Evolutionary conservation across 2,888 invertebrate species (phyloP), one percentile per base, ranked within the genome.

Genomic region (Diadegma fenestrale): DNA sequence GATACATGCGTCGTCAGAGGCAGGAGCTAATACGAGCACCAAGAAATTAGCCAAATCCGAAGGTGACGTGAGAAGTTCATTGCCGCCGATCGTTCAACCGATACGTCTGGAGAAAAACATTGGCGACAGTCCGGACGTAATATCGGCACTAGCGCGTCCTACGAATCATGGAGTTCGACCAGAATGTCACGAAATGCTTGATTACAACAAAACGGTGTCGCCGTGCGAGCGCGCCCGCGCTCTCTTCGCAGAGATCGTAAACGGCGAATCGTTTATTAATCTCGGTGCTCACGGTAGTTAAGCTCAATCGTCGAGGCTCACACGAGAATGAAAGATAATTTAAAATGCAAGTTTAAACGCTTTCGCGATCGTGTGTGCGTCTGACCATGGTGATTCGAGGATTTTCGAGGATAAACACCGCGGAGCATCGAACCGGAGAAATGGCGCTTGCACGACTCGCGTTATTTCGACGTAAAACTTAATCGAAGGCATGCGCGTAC

Each of bases 221-320:
- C 88, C 92, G 1, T 81, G 89, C 33, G 89, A 90, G 8, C 87
- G 92, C 4, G 93, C 92, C 3, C 90, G 92, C n/a, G 91, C 90
- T 3, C 89, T 93, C n/a, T 94, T 93, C 83, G 89, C 91, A 3
- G 90, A 90, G 61, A 89, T 93, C 58, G 80, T 93, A 41, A 92
- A 89, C n/a, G 90, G 92, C 10, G 90, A 91, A 5, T 61, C 91
- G 22, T 43, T 87, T 10, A 66, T 92, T 5, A 87, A 91, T 45
- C 87, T 91, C 37, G 85, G 78, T 22, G 77, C 83, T 30, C 83
- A 86, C 77, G 84, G 80, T 26, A 87, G 85, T 51, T 89, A 88
- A 85, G 54, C 12, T 10, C 14, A 4, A 26, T 6, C 19, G 22
- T 17, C n/a, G 77, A 48, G 68, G 19, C 66, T 64, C 37, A 22